Percentiles rank a stretch among this genome's conserved stretches.
Evolutionary conservation across 2,113 vertebrate genomes (phyloP).

Genomic region (Coturnix japonica): DNA sequence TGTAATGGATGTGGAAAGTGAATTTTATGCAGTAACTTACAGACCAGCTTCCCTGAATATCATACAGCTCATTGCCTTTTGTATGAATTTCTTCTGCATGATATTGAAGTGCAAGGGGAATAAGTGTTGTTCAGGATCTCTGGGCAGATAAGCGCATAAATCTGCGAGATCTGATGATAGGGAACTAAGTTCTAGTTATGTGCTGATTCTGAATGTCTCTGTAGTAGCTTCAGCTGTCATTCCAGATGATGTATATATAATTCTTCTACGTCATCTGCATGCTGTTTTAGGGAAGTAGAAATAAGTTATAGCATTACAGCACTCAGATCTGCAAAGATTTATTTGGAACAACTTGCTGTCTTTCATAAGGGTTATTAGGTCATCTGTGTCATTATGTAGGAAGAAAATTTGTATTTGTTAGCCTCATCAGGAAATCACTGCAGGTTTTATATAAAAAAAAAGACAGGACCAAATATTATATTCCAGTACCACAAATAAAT

Average conservation of each 20-base stretch:
- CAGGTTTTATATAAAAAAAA: not conserved
- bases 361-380: not conserved
- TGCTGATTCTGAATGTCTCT: not conserved
- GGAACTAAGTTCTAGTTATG: not conserved
- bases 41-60: not conserved
- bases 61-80: not conserved
- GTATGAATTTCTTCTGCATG: not conserved
- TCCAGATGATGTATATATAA: not conserved
- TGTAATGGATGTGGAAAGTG: not conserved
- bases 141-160: not conserved
- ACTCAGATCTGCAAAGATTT: not conserved
- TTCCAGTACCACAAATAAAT: not conserved
- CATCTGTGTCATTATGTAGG: not conserved
- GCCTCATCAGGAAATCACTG: not conserved
- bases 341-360: not conserved
- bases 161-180: not conserved
- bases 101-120: not conserved
- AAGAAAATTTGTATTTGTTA: constrained; percentile 3
- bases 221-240: not conserved
- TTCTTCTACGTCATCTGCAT: constrained; percentile 23
- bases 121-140: not conserved
- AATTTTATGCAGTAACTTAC: not conserved
- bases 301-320: not conserved
- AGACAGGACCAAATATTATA: not conserved
- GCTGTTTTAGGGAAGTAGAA: not conserved